phyloP scores from a whole-genome alignment of 2,797 vertebrate species.

The Tauraco hartlaubi region DNA sequence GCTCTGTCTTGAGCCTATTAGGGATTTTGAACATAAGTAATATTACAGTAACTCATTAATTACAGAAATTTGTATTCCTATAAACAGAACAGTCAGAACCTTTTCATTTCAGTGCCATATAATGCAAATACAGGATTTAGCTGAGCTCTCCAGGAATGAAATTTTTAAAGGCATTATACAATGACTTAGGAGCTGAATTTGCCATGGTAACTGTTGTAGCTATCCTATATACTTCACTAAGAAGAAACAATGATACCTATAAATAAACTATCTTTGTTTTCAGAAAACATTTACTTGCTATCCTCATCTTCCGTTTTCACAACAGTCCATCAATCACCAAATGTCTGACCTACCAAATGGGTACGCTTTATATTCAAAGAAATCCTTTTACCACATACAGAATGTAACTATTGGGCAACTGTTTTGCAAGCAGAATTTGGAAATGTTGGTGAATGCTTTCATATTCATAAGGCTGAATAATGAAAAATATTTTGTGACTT shows the following conservation, averaged over 20 bases:
- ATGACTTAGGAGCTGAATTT: conserved; percentile 34
- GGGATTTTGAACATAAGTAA: neutral
- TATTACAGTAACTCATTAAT: neutral
- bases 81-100: neutral
- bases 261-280: conserved; percentile 44
- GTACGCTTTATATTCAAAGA: neutral
- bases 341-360: neutral
- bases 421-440: conserved; percentile 16
- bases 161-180: conserved; percentile 23
- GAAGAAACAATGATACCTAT: neutral
- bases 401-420: neutral
- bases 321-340: neutral
- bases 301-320: neutral
- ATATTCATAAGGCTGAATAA: neutral
- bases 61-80: neutral
- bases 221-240: neutral
- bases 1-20: neutral
- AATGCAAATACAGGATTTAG: neutral
- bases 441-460: conserved; percentile 18
- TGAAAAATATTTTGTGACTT: neutral
- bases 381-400: neutral
- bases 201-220: conserved; percentile 62
- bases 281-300: neutral
- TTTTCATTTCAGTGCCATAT: neutral
- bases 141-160: neutral